Evolutionary conservation across 2,797 vertebrate genomes (phyloP).

Genomic region (Bovichtus diacanthus): DNA sequence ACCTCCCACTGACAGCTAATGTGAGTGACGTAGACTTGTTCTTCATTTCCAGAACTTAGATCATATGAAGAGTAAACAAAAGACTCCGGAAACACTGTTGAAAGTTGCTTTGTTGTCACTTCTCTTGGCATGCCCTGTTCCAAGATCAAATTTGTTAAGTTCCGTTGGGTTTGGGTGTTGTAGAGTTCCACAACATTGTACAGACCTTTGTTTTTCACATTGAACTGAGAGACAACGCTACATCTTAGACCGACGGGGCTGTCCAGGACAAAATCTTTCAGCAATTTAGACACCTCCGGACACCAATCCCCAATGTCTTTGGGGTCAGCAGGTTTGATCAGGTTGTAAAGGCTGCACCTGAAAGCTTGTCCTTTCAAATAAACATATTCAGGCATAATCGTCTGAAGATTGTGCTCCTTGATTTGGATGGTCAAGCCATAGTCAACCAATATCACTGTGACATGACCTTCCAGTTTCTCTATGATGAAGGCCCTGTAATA

Average conservation of each 20-base stretch:
- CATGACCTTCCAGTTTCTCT: slow-evolving; percentile 34
- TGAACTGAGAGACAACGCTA: slow-evolving; percentile 79
- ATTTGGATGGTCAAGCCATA: slow-evolving; percentile 84
- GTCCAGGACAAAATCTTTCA: slow-evolving; percentile 81
- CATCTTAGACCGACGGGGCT: slow-evolving; percentile 81
- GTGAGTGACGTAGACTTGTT: slow-evolving; percentile 87
- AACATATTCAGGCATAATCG: slow-evolving; percentile 84
- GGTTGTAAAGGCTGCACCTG: slow-evolving; percentile 86
- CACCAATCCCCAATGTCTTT: slow-evolving; percentile 72
- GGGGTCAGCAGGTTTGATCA: slow-evolving; percentile 70
- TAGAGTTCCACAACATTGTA: slow-evolving; percentile 88
- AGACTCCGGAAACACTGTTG: slow-evolving; percentile 79
- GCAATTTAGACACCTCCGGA: slow-evolving; percentile 60
- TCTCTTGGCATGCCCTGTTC: slow-evolving; percentile 62
- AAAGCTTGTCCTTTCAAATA: slow-evolving; percentile 89
- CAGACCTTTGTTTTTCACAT: slow-evolving; percentile 74
- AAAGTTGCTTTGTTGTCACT: slow-evolving; percentile 56
- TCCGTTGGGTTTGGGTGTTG: slow-evolving; percentile 67
- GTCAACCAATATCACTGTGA: slow-evolving; percentile 87
- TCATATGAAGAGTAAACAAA: slow-evolving; percentile 91
- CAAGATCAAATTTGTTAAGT: slow-evolving; percentile 75
- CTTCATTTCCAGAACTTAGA: slow-evolving; percentile 85
- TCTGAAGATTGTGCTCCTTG: slow-evolving; percentile 81
- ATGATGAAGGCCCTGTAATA: slow-evolving; percentile 89
- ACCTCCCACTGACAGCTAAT: slow-evolving; percentile 88